phyloP scores from a whole-genome alignment of 2,113 vertebrate genomes.

The Stomatorhinus ivindoensis region DNA sequence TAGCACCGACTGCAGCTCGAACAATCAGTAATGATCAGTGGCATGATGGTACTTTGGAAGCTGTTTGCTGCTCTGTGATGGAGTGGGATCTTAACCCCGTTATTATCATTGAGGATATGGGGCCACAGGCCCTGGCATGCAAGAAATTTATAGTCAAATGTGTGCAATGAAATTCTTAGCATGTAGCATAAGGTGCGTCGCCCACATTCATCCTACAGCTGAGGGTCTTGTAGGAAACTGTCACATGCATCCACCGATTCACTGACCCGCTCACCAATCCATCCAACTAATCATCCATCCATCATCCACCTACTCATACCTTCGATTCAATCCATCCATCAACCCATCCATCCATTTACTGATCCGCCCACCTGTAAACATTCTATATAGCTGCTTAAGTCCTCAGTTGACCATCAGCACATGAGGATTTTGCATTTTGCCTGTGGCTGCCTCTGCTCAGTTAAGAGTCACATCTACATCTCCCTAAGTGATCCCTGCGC shows the following conservation, averaged over 20 bases:
- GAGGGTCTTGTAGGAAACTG: background rate
- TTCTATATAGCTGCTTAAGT: background rate
- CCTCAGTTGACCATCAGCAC: background rate
- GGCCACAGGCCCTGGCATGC: background rate
- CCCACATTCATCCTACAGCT: background rate
- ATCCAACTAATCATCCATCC: background rate
- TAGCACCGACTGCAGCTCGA: background rate
- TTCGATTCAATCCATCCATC: background rate
- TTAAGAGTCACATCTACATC: background rate
- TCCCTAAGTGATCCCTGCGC: background rate
- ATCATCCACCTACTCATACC: background rate
- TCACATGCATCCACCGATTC: background rate
- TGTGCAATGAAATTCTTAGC: background rate
- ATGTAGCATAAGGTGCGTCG: background rate
- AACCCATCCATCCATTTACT: background rate
- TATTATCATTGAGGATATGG: background rate
- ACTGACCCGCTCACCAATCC: background rate
- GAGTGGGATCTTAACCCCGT: background rate
- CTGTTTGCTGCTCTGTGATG: background rate
- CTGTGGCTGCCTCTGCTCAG: background rate
- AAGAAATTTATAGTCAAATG: background rate
- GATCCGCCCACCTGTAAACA: background rate
- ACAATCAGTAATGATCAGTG: background rate
- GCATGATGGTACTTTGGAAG: background rate
- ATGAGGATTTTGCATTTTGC: background rate